phyloP scores from a whole-genome alignment of 2,113 vertebrate genomes.

The Calonectris borealis region DNA sequence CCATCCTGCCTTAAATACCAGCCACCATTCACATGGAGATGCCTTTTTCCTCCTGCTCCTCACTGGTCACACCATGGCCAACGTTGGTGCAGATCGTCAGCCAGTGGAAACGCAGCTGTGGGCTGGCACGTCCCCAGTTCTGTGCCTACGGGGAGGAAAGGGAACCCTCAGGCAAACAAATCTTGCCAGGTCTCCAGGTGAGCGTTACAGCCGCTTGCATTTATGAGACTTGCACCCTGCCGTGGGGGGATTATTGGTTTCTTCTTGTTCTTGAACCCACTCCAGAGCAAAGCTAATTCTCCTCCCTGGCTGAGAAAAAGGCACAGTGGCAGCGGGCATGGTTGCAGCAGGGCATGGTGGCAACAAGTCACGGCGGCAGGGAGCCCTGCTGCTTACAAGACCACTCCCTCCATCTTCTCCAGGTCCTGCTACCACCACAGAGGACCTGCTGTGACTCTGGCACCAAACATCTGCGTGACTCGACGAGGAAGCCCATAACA shows the following conservation, averaged over 20 bases:
- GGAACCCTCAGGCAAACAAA: background rate
- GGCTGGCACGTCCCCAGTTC: background rate
- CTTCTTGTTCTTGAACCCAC: background rate
- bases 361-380: background rate
- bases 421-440: background rate
- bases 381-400: background rate
- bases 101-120: background rate
- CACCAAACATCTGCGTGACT: background rate
- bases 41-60: background rate
- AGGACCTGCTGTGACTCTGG: background rate
- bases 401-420: background rate
- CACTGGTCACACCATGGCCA: background rate
- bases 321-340: background rate
- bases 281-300: background rate
- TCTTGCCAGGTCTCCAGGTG: background rate
- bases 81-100: accelerated
- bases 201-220: background rate
- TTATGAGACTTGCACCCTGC: background rate
- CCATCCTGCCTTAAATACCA: background rate
- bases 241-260: background rate
- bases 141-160: background rate
- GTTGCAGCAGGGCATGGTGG: background rate
- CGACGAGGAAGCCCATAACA: accelerated
- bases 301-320: background rate
- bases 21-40: accelerated